Evolutionary conservation across 1,140 invertebrate species (phyloP).

Genomic region (Rhynchophorus ferrugineus): DNA sequence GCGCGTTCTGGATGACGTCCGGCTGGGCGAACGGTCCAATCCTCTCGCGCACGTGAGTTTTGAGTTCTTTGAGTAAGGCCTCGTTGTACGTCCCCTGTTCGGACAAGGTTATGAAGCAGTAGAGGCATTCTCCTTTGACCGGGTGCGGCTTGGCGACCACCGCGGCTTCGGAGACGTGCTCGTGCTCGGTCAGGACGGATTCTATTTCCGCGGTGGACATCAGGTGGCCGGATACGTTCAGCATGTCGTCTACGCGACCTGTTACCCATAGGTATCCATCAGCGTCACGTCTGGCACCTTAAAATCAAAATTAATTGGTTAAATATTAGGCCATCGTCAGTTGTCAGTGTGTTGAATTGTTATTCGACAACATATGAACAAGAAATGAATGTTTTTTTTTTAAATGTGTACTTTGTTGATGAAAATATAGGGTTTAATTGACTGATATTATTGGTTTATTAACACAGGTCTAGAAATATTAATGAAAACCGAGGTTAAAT

Average conservation of each 20-base stretch:
- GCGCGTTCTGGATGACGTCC: slow-evolving; percentile 87
- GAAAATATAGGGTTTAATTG: too few relatives aligned
- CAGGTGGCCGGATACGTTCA: slow-evolving; percentile 95
- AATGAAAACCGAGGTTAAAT: too few relatives aligned
- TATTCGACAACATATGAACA: too few relatives aligned
- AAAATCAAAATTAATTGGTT: slow-evolving; percentile 27
- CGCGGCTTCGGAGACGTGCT: slow-evolving; percentile 82
- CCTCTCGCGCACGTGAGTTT: slow-evolving; percentile 76
- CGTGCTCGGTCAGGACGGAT: slow-evolving; percentile 79
- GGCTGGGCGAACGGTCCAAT: slow-evolving; percentile 96
- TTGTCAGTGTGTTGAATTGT: too few relatives aligned
- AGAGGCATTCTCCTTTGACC: slow-evolving; percentile 93
- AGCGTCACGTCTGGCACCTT: slow-evolving; percentile 79
- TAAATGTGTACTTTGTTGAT: too few relatives aligned
- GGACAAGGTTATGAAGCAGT: slow-evolving; percentile 90
- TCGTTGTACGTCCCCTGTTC: slow-evolving; percentile 64
- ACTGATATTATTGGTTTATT: too few relatives aligned
- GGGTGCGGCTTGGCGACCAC: slow-evolving; percentile 89
- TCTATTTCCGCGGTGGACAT: slow-evolving; percentile 96
- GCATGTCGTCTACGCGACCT: slow-evolving; percentile 94
- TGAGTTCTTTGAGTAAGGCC: slow-evolving; percentile 66
- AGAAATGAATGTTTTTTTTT: too few relatives aligned
- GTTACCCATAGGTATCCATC: slow-evolving; percentile 98
- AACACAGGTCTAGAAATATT: too few relatives aligned
- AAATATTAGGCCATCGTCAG: too few relatives aligned